Conservation (phyloP, 1,140 invertebrate genomes). For the Eupristina koningsbergeri region DNA sequence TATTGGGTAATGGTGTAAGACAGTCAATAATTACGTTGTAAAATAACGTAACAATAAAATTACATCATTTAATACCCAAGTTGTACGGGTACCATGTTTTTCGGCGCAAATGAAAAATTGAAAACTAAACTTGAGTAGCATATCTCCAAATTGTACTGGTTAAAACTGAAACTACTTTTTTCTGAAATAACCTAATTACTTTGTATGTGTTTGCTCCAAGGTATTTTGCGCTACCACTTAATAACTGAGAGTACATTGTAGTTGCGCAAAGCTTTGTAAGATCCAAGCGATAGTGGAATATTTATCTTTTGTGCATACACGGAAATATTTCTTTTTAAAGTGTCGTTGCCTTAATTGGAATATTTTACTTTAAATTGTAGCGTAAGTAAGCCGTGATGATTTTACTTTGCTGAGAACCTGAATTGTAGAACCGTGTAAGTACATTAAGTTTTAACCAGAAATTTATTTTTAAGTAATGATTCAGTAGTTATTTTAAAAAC, state of each 20-base stretch:
- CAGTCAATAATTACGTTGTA: constrained; percentile 1
- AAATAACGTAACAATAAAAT: constrained; percentile 9
- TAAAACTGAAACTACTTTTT: constrained; percentile 16
- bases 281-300: constrained; percentile 24
- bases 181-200: constrained; percentile 35
- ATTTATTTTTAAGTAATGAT: background rate
- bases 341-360: constrained; percentile 24
- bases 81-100: background rate
- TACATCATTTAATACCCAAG: background rate
- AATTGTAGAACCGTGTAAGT: background rate
- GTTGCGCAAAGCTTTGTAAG: constrained; percentile 11
- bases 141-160: constrained; percentile 13
- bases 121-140: constrained; percentile 19
- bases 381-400: background rate
- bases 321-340: constrained; percentile 22
- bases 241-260: background rate
- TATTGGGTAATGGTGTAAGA: constrained; percentile 3
- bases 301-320: constrained; percentile 41
- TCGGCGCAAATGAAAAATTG: background rate
- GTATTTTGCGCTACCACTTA: constrained; percentile 19
- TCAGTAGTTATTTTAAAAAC: background rate
- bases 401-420: background rate
- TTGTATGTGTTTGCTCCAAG: background rate
- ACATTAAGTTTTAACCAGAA: background rate
- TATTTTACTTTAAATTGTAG: constrained; percentile 1